Evolutionary conservation across 2,888 invertebrate species (phyloP).

Genomic region (Orthonychiurus folsomi): DNA sequence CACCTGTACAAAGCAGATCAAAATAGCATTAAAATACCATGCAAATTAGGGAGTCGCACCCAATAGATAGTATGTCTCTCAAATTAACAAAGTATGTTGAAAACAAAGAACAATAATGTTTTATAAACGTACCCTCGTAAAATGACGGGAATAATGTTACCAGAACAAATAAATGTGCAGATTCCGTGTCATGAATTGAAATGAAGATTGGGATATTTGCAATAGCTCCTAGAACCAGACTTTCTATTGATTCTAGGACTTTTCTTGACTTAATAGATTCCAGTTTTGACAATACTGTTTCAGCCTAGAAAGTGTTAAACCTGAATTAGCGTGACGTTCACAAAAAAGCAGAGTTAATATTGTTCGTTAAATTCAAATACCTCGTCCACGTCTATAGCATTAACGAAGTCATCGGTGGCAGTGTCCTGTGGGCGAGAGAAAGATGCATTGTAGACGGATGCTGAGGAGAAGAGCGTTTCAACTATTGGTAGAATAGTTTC

Average conservation of each 20-base stretch:
- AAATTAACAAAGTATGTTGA: no score
- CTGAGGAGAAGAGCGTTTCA: no score
- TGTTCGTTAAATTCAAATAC: background rate
- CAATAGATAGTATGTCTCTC: no score
- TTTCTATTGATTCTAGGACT: background rate
- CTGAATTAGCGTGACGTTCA: no score
- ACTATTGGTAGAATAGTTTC: no score
- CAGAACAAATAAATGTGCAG: background rate
- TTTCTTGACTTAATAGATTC: background rate
- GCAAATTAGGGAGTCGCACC: no score
- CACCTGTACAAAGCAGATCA: no score
- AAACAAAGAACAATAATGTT: background rate
- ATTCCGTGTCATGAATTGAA: background rate
- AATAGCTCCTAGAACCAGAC: background rate
- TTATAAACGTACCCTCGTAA: background rate
- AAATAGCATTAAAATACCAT: no score
- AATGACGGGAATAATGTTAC: background rate
- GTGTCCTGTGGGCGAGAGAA: background rate
- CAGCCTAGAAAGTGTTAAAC: no score
- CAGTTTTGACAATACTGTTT: background rate
- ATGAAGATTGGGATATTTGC: background rate
- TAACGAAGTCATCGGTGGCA: background rate
- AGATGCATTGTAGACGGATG: background rate
- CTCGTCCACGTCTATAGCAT: background rate
- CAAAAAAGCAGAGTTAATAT: no score